These are phyloP conservation scores for Ochropacha duplaris DNA, from an alignment of 2,888 invertebrate species.

Conservation along the genomic window DNA sequence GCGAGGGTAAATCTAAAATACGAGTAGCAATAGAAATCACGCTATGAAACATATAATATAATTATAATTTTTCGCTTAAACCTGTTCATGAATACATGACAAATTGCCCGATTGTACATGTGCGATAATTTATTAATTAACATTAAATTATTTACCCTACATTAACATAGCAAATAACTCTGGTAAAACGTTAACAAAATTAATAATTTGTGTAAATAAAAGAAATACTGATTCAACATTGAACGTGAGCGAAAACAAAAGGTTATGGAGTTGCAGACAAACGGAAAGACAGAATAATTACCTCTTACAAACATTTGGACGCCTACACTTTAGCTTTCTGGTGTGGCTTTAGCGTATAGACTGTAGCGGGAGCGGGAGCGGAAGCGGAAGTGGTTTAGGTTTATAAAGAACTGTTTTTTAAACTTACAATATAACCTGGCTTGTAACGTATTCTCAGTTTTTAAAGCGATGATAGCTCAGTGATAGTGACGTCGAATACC, in stretches of 20 bases:
- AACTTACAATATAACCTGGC: too few species aligned
- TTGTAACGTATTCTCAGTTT: too few species aligned
- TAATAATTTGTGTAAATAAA: not conserved
- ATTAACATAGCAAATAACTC: not conserved
- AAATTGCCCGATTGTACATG: not conserved
- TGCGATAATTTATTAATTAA: not conserved
- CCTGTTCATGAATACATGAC: not conserved
- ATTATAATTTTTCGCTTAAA: too few species aligned
- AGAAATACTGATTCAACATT: conserved; percentile 11
- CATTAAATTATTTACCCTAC: conserved; percentile 2
- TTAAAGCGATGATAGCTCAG: too few species aligned
- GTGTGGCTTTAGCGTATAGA: conserved; percentile 24
- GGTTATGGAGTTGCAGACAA: conserved; percentile 44
- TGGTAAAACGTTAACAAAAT: not conserved
- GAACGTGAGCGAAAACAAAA: conserved; percentile 34
- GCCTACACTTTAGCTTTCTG: conserved; percentile 53
- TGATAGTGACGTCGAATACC: too few species aligned
- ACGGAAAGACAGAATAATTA: conserved; percentile 72
- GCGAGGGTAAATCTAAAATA: too few species aligned
- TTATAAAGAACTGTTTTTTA: not conserved
- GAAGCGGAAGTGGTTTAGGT: too few species aligned
- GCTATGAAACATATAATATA: too few species aligned
- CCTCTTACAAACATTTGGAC: conserved; percentile 59
- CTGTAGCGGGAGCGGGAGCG: conserved; percentile 4
- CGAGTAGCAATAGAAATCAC: too few species aligned